Conservation (phyloP, 1,140 invertebrate genomes). For the Drosophila pectinifera region DNA sequence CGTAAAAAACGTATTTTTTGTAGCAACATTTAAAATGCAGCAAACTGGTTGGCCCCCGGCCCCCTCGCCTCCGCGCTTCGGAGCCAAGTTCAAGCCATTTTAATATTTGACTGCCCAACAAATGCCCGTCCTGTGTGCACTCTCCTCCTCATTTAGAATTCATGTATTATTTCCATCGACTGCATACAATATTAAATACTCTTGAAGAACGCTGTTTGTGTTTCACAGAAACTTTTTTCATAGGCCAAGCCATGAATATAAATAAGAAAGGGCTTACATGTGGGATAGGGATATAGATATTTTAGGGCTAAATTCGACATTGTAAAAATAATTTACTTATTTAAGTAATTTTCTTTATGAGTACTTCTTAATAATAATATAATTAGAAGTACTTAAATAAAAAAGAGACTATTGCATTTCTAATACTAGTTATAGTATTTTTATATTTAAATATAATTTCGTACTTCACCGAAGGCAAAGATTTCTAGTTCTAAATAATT, state of each 20-base stretch:
- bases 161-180: conserved; percentile 69
- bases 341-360: no score
- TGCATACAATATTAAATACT: conserved; percentile 50
- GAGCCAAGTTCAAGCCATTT: conserved; percentile 40
- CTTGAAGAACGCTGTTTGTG: not conserved
- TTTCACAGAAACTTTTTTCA: conserved; percentile 2
- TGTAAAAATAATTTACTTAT: no score
- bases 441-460: no score
- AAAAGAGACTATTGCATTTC: no score
- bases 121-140: conserved; percentile 38
- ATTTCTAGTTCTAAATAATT: no score
- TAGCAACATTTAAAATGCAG: conserved; percentile 43
- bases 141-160: conserved; percentile 60
- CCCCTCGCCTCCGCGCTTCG: not conserved
- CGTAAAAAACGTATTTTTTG: conserved; percentile 14
- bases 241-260: conserved; percentile 2
- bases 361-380: no score
- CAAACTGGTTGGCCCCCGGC: conserved; percentile 42
- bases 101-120: conserved; percentile 43
- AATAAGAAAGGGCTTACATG: not conserved
- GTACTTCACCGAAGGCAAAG: no score
- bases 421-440: no score
- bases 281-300: no score
- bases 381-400: no score
- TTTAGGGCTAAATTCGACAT: no score